Percentiles rank a stretch among this genome's conserved stretches.
Evolutionary conservation across 2,888 invertebrate species (phyloP).

Genomic region (Drosophila formosana): DNA sequence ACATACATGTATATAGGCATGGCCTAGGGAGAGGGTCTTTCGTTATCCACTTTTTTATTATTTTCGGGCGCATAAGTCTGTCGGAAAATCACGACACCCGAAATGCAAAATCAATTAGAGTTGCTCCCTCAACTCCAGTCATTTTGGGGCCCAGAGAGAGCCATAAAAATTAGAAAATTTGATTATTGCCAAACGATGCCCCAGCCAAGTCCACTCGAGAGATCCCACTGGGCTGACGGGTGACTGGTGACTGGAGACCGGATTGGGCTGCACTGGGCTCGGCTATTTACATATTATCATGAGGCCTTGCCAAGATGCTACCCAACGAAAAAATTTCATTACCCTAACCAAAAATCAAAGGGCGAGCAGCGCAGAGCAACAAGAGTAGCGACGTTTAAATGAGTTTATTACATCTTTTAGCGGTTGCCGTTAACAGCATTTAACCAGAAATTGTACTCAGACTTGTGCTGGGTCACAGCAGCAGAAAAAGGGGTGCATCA

Average conservation of each 20-base stretch:
- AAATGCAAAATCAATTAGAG: conserved; percentile 73
- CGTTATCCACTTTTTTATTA: conserved; percentile 16
- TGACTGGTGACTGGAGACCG: too few species aligned
- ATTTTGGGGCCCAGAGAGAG: conserved; percentile 68
- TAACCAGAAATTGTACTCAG: conserved; percentile 51
- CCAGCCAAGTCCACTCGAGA: conserved; percentile 24
- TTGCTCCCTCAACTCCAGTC: conserved; percentile 31
- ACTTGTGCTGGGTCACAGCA: conserved; percentile 2
- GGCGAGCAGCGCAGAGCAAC: background rate
- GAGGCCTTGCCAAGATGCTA: conserved; percentile 64
- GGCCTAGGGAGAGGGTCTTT: conserved; percentile 10
- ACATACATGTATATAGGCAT: background rate
- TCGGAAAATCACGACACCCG: conserved; percentile 52
- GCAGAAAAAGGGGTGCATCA: conserved; percentile 66
- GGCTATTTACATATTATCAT: conserved; percentile 77
- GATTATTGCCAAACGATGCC: conserved; percentile 72
- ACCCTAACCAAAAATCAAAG: conserved; percentile 63
- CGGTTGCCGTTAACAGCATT: conserved; percentile 67
- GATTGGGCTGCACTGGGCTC: background rate
- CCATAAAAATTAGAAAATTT: conserved; percentile 83
- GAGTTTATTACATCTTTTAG: conserved; percentile 81
- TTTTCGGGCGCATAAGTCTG: conserved; percentile 40
- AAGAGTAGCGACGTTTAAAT: conserved; percentile 72
- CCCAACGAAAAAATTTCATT: conserved; percentile 69
- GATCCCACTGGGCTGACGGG: conserved; percentile 36